Evolutionary conservation across 2,888 invertebrate species (phyloP).

Genomic region (Iselma pallidipennis): DNA sequence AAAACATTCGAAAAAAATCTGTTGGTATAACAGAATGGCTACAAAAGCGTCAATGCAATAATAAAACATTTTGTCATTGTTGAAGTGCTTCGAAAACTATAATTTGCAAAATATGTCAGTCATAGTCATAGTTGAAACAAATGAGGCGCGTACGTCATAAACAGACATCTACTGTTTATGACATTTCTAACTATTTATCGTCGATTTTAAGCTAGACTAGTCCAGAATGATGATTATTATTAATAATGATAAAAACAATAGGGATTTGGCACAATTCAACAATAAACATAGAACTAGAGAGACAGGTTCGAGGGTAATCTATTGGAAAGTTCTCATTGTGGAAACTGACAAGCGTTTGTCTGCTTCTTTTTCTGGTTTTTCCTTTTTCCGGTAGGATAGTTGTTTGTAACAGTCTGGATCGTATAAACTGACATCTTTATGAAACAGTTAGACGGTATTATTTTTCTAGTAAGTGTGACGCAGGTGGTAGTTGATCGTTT

Average conservation of each 20-base stretch:
- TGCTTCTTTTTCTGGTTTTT: neutral
- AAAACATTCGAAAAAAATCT: too few species aligned
- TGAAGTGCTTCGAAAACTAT: constrained; percentile 6
- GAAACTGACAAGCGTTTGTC: neutral
- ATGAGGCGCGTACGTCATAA: constrained; percentile 35
- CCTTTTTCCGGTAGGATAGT: too few species aligned
- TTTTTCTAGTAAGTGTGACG: constrained; percentile 3
- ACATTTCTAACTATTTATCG: constrained; percentile 38
- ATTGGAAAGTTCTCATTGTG: neutral
- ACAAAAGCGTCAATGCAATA: too few species aligned
- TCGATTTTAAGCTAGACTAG: constrained; percentile 28
- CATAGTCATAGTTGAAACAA: constrained; percentile 31
- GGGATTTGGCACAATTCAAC: neutral
- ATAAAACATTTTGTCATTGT: neutral
- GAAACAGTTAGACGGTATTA: constrained; percentile 7
- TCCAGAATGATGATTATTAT: neutral
- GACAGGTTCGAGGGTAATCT: neutral
- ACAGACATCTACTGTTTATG: constrained; percentile 34
- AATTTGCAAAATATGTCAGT: constrained; percentile 26
- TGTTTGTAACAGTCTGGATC: neutral
- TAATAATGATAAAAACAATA: too few species aligned
- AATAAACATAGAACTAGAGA: neutral
- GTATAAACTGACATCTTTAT: neutral
- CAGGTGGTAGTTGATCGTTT: constrained; percentile 26
- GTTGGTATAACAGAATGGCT: too few species aligned